phyloP scores from a whole-genome alignment of 2,113 vertebrate genomes.

The Furnarius figulus region DNA sequence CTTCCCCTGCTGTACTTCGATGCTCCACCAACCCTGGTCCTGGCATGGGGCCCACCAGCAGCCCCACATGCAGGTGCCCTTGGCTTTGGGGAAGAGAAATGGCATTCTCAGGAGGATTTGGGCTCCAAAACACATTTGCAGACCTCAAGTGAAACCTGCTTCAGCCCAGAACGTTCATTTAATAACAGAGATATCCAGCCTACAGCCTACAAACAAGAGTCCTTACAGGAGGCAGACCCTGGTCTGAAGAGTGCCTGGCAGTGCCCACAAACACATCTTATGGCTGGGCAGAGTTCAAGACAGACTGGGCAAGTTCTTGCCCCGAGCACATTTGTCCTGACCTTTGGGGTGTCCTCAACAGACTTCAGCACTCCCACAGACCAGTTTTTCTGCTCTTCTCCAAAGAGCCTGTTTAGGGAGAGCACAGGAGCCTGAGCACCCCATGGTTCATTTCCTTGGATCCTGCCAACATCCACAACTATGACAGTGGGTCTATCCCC shows the following conservation, averaged over 20 bases:
- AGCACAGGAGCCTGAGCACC: neutral
- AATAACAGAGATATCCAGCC: neutral
- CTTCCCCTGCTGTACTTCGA: neutral
- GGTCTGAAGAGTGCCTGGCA: neutral
- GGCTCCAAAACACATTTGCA: neutral
- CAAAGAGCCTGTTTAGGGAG: neutral
- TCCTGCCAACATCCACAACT: neutral
- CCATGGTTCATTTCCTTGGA: neutral
- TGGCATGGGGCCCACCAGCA: neutral
- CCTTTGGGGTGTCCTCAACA: neutral
- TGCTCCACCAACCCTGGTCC: neutral
- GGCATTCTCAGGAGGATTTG: neutral
- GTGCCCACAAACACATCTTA: neutral
- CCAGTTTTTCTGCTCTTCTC: neutral
- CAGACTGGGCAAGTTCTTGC: neutral
- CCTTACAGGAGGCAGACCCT: neutral
- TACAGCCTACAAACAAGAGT: neutral
- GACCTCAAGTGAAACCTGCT: neutral
- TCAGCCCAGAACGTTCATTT: neutral
- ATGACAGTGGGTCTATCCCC: neutral
- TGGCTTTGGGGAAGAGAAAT: neutral
- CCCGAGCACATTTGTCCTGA: neutral
- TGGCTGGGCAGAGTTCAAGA: neutral
- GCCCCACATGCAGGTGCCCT: neutral
- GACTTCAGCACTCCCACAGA: neutral